phyloP scores from a whole-genome alignment of 2,113 vertebrate species.

The Mugil cephalus region DNA sequence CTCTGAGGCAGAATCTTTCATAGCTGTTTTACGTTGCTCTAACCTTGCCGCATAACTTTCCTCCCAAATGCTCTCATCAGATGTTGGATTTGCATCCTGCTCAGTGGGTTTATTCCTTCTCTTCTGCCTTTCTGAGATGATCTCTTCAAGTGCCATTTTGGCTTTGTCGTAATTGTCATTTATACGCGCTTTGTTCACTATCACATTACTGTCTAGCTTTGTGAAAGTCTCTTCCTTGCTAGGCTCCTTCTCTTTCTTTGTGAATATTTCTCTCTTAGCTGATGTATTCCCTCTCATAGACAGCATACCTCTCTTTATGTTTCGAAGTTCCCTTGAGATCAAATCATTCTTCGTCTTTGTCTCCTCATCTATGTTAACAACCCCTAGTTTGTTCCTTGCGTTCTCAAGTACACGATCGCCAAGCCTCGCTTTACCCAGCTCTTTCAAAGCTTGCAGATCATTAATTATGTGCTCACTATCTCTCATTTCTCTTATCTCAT shows the following conservation, averaged over 20 bases:
- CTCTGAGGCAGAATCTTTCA: slow-evolving; percentile 13
- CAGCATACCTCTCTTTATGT: slow-evolving; percentile 72
- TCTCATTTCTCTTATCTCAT: slow-evolving; percentile 40
- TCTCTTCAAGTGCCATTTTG: slow-evolving; percentile 80
- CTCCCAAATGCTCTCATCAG: slow-evolving; percentile 21
- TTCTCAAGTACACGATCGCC: slow-evolving; percentile 56
- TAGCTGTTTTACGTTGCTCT: slow-evolving; percentile 38
- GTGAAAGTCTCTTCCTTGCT: slow-evolving; percentile 36
- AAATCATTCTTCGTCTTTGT: slow-evolving; percentile 73
- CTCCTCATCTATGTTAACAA: slow-evolving; percentile 59
- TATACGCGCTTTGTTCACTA: slow-evolving; percentile 66
- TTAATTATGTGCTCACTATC: slow-evolving; percentile 68
- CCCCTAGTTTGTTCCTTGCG: slow-evolving; percentile 30
- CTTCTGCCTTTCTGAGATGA: slow-evolving; percentile 78
- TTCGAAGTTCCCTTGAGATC: slow-evolving; percentile 71
- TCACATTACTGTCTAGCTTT: slow-evolving; percentile 59
- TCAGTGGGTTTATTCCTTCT: slow-evolving; percentile 55
- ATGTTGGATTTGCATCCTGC: slow-evolving; percentile 19
- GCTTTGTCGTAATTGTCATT: slow-evolving; percentile 80
- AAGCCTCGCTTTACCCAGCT: slow-evolving; percentile 59
- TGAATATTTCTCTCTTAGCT: slow-evolving; percentile 74
- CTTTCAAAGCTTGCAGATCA: slow-evolving; percentile 75
- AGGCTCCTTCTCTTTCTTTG: slow-evolving; percentile 66
- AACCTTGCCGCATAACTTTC: slow-evolving; percentile 30
- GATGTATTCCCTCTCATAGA: slow-evolving; percentile 80